A percentile compares a stretch with the other conserved stretches of the same genome.
Conservation (phyloP, 2,888 invertebrate species). For the Heliconius charithonia region DNA sequence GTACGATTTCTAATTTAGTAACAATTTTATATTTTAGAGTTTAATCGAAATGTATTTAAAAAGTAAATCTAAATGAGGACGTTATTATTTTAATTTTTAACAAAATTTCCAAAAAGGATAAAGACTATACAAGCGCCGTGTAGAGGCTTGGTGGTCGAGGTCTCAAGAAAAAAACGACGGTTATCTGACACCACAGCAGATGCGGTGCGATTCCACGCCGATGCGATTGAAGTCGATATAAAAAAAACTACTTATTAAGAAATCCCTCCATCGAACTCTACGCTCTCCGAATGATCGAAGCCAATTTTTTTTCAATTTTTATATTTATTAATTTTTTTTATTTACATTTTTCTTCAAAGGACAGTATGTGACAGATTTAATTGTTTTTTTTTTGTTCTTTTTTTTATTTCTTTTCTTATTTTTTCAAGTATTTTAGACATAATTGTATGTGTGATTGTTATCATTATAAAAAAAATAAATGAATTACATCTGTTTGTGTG, state of each 20-base stretch:
- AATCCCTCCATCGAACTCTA: conserved; percentile 38
- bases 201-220: conserved; percentile 58
- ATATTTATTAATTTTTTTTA: neutral
- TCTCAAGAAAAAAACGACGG: conserved; percentile 62
- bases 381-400: neutral
- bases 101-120: conserved; percentile 50
- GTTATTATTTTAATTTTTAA: neutral
- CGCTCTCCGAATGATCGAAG: neutral
- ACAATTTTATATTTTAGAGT: neutral
- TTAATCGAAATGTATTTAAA: neutral
- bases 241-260: conserved; percentile 51
- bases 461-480: neutral
- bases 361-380: conserved; percentile 6
- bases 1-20: neutral
- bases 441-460: neutral
- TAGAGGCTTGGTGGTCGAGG: conserved; percentile 31
- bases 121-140: conserved; percentile 49
- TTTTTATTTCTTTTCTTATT: neutral
- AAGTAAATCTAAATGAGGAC: conserved; percentile 6
- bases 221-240: conserved; percentile 55
- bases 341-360: neutral
- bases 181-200: conserved; percentile 78
- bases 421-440: neutral
- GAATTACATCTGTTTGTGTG: neutral
- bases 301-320: neutral